phyloP scores from a whole-genome alignment of 1,140 invertebrate genomes.

The Camponotus vicinus region DNA sequence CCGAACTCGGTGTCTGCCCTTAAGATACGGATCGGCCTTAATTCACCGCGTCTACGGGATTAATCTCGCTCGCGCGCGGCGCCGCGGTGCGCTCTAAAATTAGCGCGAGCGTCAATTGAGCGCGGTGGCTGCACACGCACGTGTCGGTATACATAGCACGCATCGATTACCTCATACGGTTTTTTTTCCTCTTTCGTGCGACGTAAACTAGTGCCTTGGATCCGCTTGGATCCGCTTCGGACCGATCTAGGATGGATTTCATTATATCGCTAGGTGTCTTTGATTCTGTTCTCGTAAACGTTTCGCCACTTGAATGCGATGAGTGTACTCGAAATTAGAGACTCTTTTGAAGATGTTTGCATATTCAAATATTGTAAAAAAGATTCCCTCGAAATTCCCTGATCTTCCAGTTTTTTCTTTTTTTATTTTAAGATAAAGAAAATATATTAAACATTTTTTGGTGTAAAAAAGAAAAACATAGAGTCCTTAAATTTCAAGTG shows the following conservation, averaged over 20 bases:
- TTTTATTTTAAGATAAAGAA: no score
- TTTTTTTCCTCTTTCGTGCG: conserved; percentile 3
- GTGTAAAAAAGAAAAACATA: no score
- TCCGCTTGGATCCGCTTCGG: conserved; percentile 16
- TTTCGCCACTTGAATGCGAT: conserved; percentile 2
- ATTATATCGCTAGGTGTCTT: conserved; percentile 24
- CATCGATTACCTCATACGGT: conserved; percentile 54
- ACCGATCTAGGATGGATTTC: conserved; percentile 32
- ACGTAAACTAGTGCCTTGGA: conserved; percentile 14
- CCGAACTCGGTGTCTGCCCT: conserved; percentile 68
- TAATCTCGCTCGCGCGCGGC: conserved; percentile 62
- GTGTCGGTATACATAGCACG: conserved; percentile 29
- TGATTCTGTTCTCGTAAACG: conserved; percentile 3
- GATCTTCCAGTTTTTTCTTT: no score
- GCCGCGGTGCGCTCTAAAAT: conserved; percentile 67
- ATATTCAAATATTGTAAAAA: no score
- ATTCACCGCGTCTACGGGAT: conserved; percentile 68
- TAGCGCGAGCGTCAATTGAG: conserved; percentile 62
- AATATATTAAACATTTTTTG: no score
- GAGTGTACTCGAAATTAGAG: background rate
- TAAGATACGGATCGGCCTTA: conserved; percentile 73
- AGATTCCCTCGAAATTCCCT: no score
- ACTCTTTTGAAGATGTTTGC: background rate
- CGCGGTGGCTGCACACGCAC: conserved; percentile 46
- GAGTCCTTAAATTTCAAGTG: no score